These are phyloP conservation scores for Macrophya annulata DNA, from an alignment of 2,888 invertebrate species.

Conservation along the genomic window DNA sequence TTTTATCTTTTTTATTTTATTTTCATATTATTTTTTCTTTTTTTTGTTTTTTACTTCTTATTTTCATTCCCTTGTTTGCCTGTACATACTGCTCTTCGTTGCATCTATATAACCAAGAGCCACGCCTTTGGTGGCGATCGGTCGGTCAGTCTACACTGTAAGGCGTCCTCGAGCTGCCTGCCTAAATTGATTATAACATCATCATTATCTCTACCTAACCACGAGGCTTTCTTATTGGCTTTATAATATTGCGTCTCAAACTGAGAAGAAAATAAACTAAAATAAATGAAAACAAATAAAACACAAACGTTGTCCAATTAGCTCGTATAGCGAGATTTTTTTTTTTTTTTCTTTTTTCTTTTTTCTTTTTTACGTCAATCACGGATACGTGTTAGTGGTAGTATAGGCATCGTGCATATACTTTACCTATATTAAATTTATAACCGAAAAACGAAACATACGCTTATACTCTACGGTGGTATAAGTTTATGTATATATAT, in stretches of 20 bases:
- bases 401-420: not conserved
- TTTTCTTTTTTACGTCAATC: no score
- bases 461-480: no score
- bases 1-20: not conserved
- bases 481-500: not conserved
- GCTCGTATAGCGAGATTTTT: not conserved
- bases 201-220: slow-evolving; percentile 23
- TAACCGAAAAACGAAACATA: not conserved
- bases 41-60: not conserved
- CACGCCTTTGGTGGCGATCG: slow-evolving; percentile 12
- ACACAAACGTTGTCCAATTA: slow-evolving; percentile 35
- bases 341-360: no score
- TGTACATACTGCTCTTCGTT: not conserved
- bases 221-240: not conserved
- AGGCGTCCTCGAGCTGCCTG: not conserved
- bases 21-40: not conserved
- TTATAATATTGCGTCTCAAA: not conserved
- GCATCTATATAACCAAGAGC: not conserved
- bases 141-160: not conserved
- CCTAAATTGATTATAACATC: slow-evolving; percentile 46
- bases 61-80: not conserved
- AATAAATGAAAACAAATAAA: not conserved
- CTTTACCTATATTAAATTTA: not conserved
- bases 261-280: not conserved
- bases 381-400: no score